These are phyloP conservation scores for Himantopus leucocephalus DNA, from an alignment of 2,113 vertebrate genomes.

Conservation along the genomic window DNA sequence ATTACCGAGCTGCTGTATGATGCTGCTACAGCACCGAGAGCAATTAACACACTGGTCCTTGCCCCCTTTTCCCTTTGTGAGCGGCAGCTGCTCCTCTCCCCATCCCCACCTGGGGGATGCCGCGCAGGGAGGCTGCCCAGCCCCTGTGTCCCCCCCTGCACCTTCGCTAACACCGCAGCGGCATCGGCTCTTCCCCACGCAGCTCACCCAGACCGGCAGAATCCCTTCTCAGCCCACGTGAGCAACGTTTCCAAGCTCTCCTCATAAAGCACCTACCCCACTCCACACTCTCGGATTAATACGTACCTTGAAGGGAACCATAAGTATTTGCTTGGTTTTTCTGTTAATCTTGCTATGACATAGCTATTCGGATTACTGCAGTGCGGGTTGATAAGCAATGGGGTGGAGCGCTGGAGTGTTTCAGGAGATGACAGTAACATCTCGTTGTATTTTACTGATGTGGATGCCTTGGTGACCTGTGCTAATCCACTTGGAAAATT, in stretches of 20 bases:
- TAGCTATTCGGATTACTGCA: constrained; percentile 45
- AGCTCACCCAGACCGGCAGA: not conserved
- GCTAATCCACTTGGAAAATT: constrained; percentile 40
- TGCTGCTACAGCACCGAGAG: fast-evolving
- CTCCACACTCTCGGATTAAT: not conserved
- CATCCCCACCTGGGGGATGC: not conserved
- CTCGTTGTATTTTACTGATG: constrained; percentile 1
- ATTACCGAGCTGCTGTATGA: not conserved
- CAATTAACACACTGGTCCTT: not conserved
- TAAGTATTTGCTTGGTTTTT: constrained; percentile 44
- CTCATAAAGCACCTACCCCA: not conserved
- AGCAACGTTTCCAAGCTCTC: not conserved
- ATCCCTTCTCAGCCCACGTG: not conserved
- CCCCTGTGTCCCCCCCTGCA: not conserved
- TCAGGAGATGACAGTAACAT: constrained; percentile 11
- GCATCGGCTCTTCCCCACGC: not conserved
- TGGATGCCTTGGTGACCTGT: constrained; percentile 14
- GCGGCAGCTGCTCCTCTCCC: not conserved
- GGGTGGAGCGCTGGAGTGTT: not conserved
- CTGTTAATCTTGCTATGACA: constrained; percentile 38
- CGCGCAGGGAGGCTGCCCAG: too few species aligned
- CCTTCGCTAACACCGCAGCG: fast-evolving
- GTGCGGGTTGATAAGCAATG: not conserved
- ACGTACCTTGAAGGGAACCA: not conserved
- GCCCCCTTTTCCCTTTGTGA: not conserved